Percentiles rank a stretch among this genome's conserved stretches.
These are phyloP conservation scores for Gryon sp. DNA, from an alignment of 1,140 invertebrate species.

Conservation along the genomic window DNA sequence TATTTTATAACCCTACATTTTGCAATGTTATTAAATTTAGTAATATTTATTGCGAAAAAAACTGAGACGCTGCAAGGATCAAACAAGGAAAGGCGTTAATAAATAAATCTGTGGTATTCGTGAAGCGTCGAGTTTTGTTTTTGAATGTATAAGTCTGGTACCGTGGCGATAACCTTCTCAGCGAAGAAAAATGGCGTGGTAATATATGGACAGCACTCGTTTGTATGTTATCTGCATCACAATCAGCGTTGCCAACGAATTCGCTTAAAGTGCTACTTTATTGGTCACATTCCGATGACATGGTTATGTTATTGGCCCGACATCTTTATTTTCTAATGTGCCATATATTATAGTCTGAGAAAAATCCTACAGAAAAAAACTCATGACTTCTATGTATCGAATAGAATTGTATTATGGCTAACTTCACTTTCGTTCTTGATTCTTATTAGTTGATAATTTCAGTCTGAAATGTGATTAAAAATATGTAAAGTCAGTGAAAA, in stretches of 20 bases:
- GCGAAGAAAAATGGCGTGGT: constrained; percentile 49
- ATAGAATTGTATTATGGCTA: too few species aligned
- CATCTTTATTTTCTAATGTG: constrained; percentile 52
- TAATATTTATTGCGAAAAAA: too few species aligned
- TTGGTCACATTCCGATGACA: constrained; percentile 63
- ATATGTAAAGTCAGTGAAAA: too few species aligned
- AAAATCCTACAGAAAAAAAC: too few species aligned
- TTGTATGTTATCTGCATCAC: constrained; percentile 60
- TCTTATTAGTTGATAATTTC: too few species aligned
- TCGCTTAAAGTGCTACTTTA: constrained; percentile 51
- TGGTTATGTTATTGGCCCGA: constrained; percentile 36
- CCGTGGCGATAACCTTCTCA: constrained; percentile 53
- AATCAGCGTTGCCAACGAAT: constrained; percentile 60
- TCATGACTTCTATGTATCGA: too few species aligned
- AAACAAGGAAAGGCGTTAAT: constrained; percentile 19
- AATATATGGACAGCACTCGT: constrained; percentile 60
- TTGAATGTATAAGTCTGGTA: constrained; percentile 31
- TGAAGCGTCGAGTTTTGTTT: constrained; percentile 31
- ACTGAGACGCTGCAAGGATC: too few species aligned
- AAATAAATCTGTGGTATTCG: constrained; percentile 35
- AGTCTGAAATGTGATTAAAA: too few species aligned
- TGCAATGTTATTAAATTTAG: too few species aligned
- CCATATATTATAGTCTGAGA: too few species aligned
- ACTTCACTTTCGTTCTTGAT: too few species aligned
- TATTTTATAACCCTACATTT: too few species aligned